Conservation (phyloP, 2,113 vertebrate genomes). For the Muscicapa adusta region DNA sequence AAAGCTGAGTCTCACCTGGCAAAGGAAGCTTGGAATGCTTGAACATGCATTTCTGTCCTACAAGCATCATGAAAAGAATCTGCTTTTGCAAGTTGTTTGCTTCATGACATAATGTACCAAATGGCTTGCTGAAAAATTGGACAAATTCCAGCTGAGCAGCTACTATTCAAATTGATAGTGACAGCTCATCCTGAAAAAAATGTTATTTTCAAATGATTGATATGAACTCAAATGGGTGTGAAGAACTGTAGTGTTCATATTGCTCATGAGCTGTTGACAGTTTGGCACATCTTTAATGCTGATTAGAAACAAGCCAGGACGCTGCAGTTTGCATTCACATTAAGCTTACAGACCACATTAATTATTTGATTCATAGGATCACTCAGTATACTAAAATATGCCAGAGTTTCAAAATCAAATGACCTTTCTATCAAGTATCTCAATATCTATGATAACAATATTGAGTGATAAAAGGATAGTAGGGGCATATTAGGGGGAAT, state of each 20-base stretch:
- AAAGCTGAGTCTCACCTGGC: background rate
- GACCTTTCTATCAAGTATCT: background rate
- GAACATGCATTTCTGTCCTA: background rate
- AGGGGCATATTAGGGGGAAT: background rate
- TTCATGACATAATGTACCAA: constrained; percentile 66
- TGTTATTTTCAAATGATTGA: constrained; percentile 77
- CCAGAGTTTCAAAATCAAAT: constrained; percentile 9
- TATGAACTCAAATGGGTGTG: constrained; percentile 76
- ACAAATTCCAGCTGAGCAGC: constrained; percentile 68
- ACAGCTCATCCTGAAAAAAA: constrained; percentile 71
- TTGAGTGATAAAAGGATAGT: background rate
- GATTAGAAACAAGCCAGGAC: constrained; percentile 69
- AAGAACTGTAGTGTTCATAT: constrained; percentile 61
- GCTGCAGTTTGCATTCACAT: constrained; percentile 53
- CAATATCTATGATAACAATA: background rate
- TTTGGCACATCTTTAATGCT: constrained; percentile 71
- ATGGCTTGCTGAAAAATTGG: constrained; percentile 68
- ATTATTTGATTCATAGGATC: constrained; percentile 47
- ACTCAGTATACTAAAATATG: constrained; percentile 15
- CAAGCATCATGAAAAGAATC: constrained; percentile 24
- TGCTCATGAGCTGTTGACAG: constrained; percentile 63
- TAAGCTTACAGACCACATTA: constrained; percentile 45
- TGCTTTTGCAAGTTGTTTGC: constrained; percentile 59
- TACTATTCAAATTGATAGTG: constrained; percentile 75
- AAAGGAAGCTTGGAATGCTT: background rate